Conservation (phyloP, 1,140 invertebrate species). For the Hylyphantes graminicola region DNA sequence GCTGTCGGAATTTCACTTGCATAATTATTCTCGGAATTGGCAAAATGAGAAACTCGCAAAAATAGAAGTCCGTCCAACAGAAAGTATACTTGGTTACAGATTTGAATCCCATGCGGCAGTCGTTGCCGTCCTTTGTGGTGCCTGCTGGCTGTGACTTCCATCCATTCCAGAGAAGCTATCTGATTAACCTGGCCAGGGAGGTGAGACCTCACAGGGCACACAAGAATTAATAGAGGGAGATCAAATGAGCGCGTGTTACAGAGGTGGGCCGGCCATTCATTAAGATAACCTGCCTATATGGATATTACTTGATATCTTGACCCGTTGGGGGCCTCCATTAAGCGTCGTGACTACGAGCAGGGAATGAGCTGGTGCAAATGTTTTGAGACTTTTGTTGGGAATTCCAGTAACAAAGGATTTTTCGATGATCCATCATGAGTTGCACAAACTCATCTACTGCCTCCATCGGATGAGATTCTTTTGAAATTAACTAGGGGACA, state of each 20-base stretch:
- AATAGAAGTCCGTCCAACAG: no score
- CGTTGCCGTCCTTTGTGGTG: no score
- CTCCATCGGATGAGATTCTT: background rate
- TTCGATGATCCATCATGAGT: slow-evolving; percentile 22
- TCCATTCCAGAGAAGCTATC: slow-evolving; percentile 28
- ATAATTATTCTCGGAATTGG: no score
- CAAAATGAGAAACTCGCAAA: no score
- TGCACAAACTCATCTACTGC: slow-evolving; percentile 22
- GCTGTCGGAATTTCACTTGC: no score
- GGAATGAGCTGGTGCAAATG: slow-evolving; percentile 2
- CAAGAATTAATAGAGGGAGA: slow-evolving; percentile 51
- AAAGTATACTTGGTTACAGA: no score
- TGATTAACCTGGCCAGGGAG: slow-evolving; percentile 21
- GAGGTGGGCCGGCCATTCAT: slow-evolving; percentile 48
- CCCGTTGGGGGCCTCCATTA: slow-evolving; percentile 18
- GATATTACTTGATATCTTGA: slow-evolving; percentile 22
- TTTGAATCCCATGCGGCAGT: no score
- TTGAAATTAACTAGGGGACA: background rate
- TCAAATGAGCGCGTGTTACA: slow-evolving; percentile 36
- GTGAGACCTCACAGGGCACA: slow-evolving; percentile 41
- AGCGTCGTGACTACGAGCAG: slow-evolving; percentile 45
- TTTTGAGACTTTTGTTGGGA: slow-evolving; percentile 5
- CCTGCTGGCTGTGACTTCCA: slow-evolving; percentile 28
- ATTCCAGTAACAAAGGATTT: slow-evolving; percentile 25
- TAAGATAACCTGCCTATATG: slow-evolving; percentile 34